These are phyloP conservation scores for Torymus tubicola DNA, from an alignment of 2,888 invertebrate genomes.

Conservation along the genomic window DNA sequence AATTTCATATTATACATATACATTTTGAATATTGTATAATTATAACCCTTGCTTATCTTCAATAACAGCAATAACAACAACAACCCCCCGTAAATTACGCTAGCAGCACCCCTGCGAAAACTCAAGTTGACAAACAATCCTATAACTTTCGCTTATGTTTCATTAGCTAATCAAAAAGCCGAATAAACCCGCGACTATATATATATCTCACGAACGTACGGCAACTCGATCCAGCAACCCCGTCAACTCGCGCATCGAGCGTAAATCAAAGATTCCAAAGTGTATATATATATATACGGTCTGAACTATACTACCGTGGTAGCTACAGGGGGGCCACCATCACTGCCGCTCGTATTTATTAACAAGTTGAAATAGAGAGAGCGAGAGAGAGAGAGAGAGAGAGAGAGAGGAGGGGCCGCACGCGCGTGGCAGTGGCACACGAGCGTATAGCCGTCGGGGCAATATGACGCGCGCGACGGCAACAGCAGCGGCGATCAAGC, in stretches of 20 bases:
- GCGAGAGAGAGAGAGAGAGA: background rate
- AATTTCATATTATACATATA: background rate
- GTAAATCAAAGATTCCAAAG: slow-evolving; percentile 27
- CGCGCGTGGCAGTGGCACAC: too few relatives aligned
- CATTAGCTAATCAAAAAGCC: too few relatives aligned
- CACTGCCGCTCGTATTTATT: slow-evolving; percentile 24
- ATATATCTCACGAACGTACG: too few relatives aligned
- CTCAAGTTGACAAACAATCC: too few relatives aligned
- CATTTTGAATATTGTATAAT: too few relatives aligned
- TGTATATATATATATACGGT: background rate
- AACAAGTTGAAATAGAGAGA: slow-evolving; percentile 29
- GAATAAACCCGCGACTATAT: too few relatives aligned
- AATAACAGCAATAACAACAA: too few relatives aligned
- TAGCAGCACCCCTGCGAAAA: too few relatives aligned
- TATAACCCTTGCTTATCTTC: too few relatives aligned
- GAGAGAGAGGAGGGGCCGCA: background rate
- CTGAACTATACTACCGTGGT: background rate
- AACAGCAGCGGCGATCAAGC: slow-evolving; percentile 58
- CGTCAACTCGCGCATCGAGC: background rate
- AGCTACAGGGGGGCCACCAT: background rate
- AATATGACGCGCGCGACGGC: slow-evolving; percentile 63
- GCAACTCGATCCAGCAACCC: background rate
- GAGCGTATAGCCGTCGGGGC: slow-evolving; percentile 46
- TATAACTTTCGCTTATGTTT: too few relatives aligned
- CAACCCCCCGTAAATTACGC: too few relatives aligned